Conservation (phyloP, 1,140 invertebrate genomes). For the Coelopa frigida region DNA sequence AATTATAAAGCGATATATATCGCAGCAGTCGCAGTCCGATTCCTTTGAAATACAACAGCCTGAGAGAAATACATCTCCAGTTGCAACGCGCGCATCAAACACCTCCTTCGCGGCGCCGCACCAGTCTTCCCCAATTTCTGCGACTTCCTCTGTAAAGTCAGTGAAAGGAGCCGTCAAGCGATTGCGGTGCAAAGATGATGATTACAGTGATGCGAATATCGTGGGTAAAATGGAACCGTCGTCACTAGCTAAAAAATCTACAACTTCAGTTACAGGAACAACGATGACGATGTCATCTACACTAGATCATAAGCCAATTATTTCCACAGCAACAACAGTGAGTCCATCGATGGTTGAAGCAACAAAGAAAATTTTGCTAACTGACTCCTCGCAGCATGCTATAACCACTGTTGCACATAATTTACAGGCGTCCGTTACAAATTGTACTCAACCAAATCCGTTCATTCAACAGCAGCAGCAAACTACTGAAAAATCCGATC, state of each 20-base stretch:
- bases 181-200: conserved; percentile 39
- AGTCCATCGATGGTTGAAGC: neutral
- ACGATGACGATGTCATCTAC: too few relatives aligned
- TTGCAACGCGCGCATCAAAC: conserved; percentile 5
- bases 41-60: conserved; percentile 29
- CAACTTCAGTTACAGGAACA: conserved; percentile 6
- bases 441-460: too few relatives aligned
- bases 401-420: too few relatives aligned
- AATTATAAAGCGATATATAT: conserved; percentile 41
- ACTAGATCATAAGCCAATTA: neutral
- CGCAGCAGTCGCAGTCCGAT: conserved; percentile 21
- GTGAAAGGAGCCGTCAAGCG: conserved; percentile 39
- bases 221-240: conserved; percentile 25
- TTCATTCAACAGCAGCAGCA: too few relatives aligned
- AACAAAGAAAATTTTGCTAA: too few relatives aligned
- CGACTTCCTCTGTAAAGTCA: conserved; percentile 36
- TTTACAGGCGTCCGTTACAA: too few relatives aligned
- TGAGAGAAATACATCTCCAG: conserved; percentile 18
- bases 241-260: conserved; percentile 25
- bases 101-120: conserved; percentile 27
- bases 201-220: conserved; percentile 29
- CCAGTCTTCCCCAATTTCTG: too few relatives aligned
- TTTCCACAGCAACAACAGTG: conserved; percentile 25
- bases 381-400: too few relatives aligned
- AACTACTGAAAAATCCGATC: too few relatives aligned